These are phyloP conservation scores for Lasioglossum zephyrum DNA, from an alignment of 2,888 invertebrate genomes.

Conservation along the genomic window DNA sequence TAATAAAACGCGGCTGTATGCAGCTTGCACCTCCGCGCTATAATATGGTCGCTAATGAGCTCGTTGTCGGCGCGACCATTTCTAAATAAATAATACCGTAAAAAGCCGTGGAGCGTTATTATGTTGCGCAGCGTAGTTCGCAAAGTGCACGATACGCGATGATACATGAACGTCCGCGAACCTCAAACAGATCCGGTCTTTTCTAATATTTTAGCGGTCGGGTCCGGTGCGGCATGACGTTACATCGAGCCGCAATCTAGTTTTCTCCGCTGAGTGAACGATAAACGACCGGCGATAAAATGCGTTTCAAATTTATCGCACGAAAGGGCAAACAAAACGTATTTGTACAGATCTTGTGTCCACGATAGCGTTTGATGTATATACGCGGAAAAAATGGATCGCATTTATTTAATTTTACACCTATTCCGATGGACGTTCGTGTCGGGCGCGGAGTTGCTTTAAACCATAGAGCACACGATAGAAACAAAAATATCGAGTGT, in stretches of 20 bases:
- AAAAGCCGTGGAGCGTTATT: background rate
- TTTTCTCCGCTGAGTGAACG: conserved; percentile 33
- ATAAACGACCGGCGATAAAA: conserved; percentile 50
- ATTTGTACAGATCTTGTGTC: conserved; percentile 36
- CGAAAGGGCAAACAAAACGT: conserved; percentile 29
- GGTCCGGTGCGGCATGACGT: background rate
- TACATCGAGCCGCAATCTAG: conserved; percentile 11
- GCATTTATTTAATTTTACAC: conserved; percentile 47
- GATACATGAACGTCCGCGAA: conserved; percentile 10
- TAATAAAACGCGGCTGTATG: background rate
- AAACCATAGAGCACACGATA: background rate
- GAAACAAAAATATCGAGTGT: background rate
- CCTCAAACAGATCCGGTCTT: background rate
- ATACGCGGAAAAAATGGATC: conserved; percentile 15
- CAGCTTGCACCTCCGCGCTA: background rate
- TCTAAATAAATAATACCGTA: background rate
- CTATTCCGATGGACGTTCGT: background rate
- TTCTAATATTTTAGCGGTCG: conserved; percentile 32
- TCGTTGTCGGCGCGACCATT: background rate
- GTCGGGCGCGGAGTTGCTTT: background rate
- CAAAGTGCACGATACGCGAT: background rate
- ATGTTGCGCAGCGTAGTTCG: background rate
- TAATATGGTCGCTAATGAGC: background rate
- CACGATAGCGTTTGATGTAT: conserved; percentile 38
- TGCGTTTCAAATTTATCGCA: conserved; percentile 34